Percentiles rank a stretch among this genome's conserved stretches.
Conservation (phyloP, 2,888 invertebrate genomes). For the Ormyrus thymus region DNA sequence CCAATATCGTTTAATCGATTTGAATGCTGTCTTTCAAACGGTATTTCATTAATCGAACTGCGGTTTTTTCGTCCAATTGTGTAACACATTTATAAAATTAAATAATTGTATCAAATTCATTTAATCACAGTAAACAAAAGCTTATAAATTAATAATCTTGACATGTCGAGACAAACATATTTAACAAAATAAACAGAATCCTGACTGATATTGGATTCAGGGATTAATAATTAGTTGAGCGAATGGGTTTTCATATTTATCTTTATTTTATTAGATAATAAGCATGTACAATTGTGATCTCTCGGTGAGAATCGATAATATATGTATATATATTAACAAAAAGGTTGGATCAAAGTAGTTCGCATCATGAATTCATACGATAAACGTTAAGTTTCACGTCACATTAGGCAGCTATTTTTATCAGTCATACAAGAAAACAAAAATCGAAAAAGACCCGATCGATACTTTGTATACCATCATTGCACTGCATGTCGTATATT, state of each 20-base stretch:
- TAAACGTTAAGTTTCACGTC: conserved; percentile 2
- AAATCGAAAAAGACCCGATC: neutral
- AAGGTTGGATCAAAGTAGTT: neutral
- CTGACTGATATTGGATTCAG: too few species aligned
- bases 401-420: conserved; percentile 37
- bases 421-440: conserved; percentile 28
- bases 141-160: too few species aligned
- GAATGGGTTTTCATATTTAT: conserved; percentile 28
- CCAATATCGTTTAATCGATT: too few species aligned
- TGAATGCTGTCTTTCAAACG: too few species aligned
- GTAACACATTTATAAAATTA: too few species aligned
- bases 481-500: neutral
- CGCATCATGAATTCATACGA: neutral
- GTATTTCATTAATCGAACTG: too few species aligned
- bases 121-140: too few species aligned
- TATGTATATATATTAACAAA: conserved; percentile 23
- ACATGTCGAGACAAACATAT: too few species aligned
- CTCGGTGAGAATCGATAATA: conserved; percentile 44
- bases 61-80: too few species aligned
- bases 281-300: conserved; percentile 53
- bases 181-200: too few species aligned
- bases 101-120: too few species aligned
- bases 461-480: neutral
- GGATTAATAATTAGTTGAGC: too few species aligned
- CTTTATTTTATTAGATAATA: conserved; percentile 50